Percentiles rank a stretch among this genome's conserved stretches.
Conservation (phyloP, 2,888 invertebrate genomes). For the Sipha maydis region DNA sequence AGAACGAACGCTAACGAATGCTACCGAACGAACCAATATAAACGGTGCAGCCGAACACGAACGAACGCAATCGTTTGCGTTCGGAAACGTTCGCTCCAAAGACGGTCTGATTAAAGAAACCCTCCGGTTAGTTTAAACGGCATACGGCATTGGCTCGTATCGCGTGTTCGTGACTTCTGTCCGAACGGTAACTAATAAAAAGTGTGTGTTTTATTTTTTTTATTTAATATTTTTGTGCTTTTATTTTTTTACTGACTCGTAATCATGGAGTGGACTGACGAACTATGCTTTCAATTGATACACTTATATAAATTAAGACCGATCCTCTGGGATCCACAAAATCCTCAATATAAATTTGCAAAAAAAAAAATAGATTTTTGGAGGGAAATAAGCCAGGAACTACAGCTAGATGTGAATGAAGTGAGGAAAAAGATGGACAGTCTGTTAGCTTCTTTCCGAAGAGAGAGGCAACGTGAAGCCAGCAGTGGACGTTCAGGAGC, state of each 20-base stretch:
- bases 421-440: neutral
- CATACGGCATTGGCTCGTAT: neutral
- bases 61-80: neutral
- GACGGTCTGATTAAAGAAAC: too few species aligned
- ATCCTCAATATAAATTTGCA: neutral
- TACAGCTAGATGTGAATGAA: neutral
- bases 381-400: neutral
- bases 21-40: too few species aligned
- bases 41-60: too few species aligned
- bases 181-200: too few species aligned
- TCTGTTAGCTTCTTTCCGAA: neutral
- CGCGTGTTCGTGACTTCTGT: too few species aligned
- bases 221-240: too few species aligned
- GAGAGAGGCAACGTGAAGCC: neutral
- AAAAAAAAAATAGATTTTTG: constrained; percentile 9
- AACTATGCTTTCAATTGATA: constrained; percentile 6
- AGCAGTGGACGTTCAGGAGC: neutral
- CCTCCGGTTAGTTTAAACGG: too few species aligned
- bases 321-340: neutral
- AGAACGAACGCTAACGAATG: too few species aligned
- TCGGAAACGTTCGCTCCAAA: too few species aligned
- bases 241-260: constrained; percentile 12
- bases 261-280: constrained; percentile 17
- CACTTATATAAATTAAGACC: constrained; percentile 22
- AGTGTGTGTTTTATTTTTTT: too few species aligned